Percentiles rank a stretch among this genome's conserved stretches.
phyloP scores from a whole-genome alignment of 2,113 vertebrate species.

The Raphicerus campestris region DNA sequence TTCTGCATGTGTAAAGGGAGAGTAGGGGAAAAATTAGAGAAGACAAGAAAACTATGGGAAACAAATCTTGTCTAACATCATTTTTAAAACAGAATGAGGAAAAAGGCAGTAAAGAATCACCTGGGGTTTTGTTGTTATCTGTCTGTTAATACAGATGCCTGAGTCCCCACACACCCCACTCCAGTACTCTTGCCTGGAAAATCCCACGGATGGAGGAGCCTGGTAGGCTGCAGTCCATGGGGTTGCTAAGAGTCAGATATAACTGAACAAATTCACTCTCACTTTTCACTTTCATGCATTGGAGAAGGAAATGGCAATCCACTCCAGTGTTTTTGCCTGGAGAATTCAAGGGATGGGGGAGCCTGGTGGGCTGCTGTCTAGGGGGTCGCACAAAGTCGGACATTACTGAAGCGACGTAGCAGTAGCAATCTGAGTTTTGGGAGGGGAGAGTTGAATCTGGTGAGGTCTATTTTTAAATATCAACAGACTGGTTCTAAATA shows the following conservation, averaged over 20 bases:
- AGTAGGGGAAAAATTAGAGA: not conserved
- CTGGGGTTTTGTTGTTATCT: not conserved
- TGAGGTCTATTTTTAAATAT: not conserved
- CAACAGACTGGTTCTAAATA: no score
- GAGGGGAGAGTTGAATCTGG: not conserved
- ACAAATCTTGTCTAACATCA: not conserved
- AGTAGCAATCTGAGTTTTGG: not conserved
- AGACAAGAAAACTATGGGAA: not conserved
- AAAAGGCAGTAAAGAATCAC: not conserved
- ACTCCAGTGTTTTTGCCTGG: no score
- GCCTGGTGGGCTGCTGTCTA: no score
- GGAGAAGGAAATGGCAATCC: no score
- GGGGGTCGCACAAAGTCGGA: no score
- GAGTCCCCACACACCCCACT: not conserved
- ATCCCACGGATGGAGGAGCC: no score
- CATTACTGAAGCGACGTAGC: rapidly evolving
- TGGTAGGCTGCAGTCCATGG: no score
- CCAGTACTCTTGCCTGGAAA: no score
- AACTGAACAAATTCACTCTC: no score
- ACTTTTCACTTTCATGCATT: no score
- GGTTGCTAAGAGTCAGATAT: no score
- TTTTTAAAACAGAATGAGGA: not conserved
- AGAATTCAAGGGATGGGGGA: no score
- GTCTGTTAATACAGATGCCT: not conserved
- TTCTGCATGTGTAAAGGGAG: not conserved